These are phyloP conservation scores for Pristionchus japonicus DNA, from an alignment of 2,888 invertebrate species.

Conservation along the genomic window DNA sequence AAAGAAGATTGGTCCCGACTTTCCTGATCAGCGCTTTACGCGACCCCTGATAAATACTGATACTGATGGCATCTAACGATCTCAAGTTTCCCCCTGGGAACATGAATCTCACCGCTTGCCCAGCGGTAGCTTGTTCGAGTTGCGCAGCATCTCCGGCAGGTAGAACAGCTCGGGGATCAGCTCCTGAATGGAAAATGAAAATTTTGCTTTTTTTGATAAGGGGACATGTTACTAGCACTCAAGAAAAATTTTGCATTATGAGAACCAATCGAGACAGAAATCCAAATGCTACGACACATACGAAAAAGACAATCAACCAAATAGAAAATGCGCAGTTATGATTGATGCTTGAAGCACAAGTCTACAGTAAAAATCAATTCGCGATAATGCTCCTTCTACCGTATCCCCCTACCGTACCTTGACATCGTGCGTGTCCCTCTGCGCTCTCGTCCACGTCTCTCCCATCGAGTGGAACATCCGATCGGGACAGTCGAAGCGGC, in stretches of 20 bases:
- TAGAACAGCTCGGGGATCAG: slow-evolving; percentile 98
- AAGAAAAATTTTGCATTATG: too few species aligned
- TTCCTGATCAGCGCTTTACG: too few species aligned
- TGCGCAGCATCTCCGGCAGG: slow-evolving; percentile 97
- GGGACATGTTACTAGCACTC: too few species aligned
- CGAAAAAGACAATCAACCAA: background rate
- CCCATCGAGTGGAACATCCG: slow-evolving; percentile 94
- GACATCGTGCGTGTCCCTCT: slow-evolving; percentile 97
- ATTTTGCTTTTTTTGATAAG: too few species aligned
- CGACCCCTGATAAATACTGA: too few species aligned
- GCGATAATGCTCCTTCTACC: background rate
- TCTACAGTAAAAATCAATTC: background rate
- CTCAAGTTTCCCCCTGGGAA: slow-evolving; percentile 77
- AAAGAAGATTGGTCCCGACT: too few species aligned
- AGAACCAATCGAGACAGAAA: too few species aligned
- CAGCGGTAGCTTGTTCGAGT: slow-evolving; percentile 87
- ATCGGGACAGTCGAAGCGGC: slow-evolving; percentile 99
- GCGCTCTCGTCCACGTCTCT: slow-evolving; percentile 98
- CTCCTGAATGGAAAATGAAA: slow-evolving; percentile 81
- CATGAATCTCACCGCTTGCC: slow-evolving; percentile 83
- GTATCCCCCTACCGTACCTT: slow-evolving; percentile 79
- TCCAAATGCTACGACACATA: too few species aligned
- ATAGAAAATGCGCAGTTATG: too few species aligned
- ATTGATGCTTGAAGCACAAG: background rate
- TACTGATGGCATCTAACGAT: too few species aligned